Percentiles rank a stretch among this genome's conserved stretches.
phyloP scores from a whole-genome alignment of 1,140 invertebrate genomes.

The Drosophila kanapiae region DNA sequence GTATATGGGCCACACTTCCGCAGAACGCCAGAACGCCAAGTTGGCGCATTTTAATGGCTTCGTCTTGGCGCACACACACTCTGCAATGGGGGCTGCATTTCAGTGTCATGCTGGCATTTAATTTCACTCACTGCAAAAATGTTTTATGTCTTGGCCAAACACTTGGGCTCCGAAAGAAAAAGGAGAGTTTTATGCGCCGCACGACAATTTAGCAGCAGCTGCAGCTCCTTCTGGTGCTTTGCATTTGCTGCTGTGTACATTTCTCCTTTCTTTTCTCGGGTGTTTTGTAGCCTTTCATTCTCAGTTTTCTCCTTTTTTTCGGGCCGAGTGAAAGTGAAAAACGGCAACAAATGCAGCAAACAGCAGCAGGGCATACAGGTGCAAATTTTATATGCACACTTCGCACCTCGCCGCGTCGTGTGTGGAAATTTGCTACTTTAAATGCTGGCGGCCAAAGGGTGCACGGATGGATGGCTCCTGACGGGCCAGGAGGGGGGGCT shows the following conservation, averaged over 20 bases:
- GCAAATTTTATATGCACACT: constrained; percentile 79
- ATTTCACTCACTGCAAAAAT: constrained; percentile 82
- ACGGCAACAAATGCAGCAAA: constrained; percentile 44
- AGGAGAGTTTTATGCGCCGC: constrained; percentile 64
- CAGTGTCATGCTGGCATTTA: constrained; percentile 82
- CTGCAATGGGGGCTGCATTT: constrained; percentile 58
- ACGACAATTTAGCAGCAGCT: constrained; percentile 76
- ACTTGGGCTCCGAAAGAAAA: constrained; percentile 61
- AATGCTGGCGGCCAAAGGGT: constrained; percentile 66
- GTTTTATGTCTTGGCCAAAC: constrained; percentile 82
- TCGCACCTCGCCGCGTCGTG: constrained; percentile 61
- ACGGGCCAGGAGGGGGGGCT: constrained; percentile 18
- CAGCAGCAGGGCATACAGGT: constrained; percentile 52
- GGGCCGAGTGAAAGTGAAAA: constrained; percentile 68
- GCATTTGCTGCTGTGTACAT: constrained; percentile 59
- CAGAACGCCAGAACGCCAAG: constrained; percentile 57
- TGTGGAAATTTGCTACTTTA: constrained; percentile 76
- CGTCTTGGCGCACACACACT: constrained; percentile 55
- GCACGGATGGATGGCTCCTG: constrained; percentile 36
- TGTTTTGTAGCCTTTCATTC: constrained; percentile 7
- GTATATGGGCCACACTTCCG: constrained; percentile 69
- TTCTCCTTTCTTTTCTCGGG: constrained; percentile 5
- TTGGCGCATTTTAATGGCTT: constrained; percentile 79
- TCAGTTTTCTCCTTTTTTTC: constrained; percentile 17
- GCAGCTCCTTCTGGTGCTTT: constrained; percentile 53